phyloP scores from a whole-genome alignment of 2,888 invertebrate genomes.

The Seira musarum region DNA sequence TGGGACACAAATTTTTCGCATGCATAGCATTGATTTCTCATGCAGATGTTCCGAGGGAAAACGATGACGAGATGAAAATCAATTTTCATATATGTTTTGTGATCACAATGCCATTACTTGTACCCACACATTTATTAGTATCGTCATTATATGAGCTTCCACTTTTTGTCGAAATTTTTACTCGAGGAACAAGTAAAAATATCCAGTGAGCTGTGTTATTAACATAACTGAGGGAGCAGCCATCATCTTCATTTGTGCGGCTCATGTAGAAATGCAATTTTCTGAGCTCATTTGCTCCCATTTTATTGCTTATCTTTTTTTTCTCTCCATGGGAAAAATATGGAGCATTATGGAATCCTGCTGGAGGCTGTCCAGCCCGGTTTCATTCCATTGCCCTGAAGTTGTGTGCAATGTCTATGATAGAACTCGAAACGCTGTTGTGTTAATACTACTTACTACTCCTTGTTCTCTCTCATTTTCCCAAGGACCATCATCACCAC shows the following conservation, averaged over 20 bases:
- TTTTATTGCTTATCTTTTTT: constrained; percentile 32
- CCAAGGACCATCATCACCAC: neutral
- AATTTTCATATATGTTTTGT: neutral
- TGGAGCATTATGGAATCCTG: constrained; percentile 6
- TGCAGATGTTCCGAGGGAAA: neutral
- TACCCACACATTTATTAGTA: too few species aligned
- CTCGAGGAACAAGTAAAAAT: too few species aligned
- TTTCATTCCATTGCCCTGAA: too few species aligned
- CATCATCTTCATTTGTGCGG: constrained; percentile 33
- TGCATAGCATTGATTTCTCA: constrained; percentile 1
- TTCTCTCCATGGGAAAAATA: neutral
- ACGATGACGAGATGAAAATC: neutral
- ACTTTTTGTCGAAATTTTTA: too few species aligned
- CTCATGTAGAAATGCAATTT: constrained; percentile 48
- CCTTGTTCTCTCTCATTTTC: neutral
- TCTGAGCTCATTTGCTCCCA: constrained; percentile 32
- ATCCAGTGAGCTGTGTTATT: too few species aligned
- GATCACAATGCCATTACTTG: too few species aligned
- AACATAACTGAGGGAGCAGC: too few species aligned
- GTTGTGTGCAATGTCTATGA: too few species aligned
- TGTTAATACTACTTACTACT: too few species aligned
- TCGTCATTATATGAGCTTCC: too few species aligned
- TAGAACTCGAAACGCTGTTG: too few species aligned
- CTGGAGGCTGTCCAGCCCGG: constrained; percentile 7
- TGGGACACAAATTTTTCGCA: neutral